Evolutionary conservation across 2,797 vertebrate genomes (phyloP), one percentile per base, ranked within the genome.

Genomic region (Cottoperca gobio): DNA sequence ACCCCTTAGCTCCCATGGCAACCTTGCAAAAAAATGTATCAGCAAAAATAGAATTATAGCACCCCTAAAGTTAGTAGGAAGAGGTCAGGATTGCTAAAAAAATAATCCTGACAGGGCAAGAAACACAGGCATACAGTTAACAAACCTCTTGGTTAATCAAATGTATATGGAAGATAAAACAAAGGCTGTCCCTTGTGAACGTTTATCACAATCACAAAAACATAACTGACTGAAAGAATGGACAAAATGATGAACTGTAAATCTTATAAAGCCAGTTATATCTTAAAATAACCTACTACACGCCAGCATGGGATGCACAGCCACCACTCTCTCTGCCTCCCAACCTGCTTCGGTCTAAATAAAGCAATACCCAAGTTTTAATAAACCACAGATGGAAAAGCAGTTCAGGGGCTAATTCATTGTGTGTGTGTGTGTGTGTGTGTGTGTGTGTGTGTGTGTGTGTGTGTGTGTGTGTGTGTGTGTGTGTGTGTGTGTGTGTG

Each of bases 351-450:
- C 68, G 31, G 73, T 83, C 81, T 83, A 77, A 82, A 87, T 76
- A 79, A 80, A 89, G 85, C 74, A 66, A 57, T 39, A 31, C 24
- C 26, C 43, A 67, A 67, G 55, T 88, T 86, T 83, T 84, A 86
- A 87, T 88, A 87, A 79, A 73, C 53, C 65, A 26, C 82, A 86
- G 79, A 83, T 84, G 80, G 77, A 81, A 79, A 79, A 67, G 64
- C 60, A 69, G 81, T 78, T 83, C 81, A 83, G 72, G 76, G 79
- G 70, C 58, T 86, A 87, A 89, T 91, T 87, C 57, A 63, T 81
- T 84, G 76, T 45, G 16, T 58, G 55, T 14, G 58, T 67, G 33
- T 63, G 45, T 65, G 71, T 37, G 55, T 65, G 71, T 46, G 42
- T 37, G 16, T n/a, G 24, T 61, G 54, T 76, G 58, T 50, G 48